Evolutionary conservation across 2,797 vertebrate species (phyloP).

Genomic region (Enteromius argenteus): DNA sequence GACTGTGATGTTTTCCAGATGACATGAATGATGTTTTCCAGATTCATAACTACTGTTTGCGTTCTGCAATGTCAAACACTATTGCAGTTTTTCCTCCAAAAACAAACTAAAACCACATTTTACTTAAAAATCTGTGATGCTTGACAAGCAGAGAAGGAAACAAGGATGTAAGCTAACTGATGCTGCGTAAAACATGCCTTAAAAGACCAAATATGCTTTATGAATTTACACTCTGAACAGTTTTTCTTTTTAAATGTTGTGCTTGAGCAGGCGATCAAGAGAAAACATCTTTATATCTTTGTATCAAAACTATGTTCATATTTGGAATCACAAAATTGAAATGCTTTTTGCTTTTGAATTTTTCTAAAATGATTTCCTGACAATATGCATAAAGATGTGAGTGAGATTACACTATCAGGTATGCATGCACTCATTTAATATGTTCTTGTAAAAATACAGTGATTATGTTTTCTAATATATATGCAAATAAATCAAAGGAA

Average conservation of each 20-base stretch:
- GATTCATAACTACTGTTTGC: not conserved
- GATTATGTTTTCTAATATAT: conserved; percentile 43
- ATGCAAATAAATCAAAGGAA: conserved; percentile 44
- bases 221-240: not conserved
- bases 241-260: not conserved
- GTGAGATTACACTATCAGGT: conserved; percentile 90
- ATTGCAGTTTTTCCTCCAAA: not conserved
- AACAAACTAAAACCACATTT: not conserved
- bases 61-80: not conserved
- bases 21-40: not conserved
- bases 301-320: conserved; percentile 78
- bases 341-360: conserved; percentile 60
- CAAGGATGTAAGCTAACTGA: not conserved
- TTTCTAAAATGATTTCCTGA: conserved; percentile 58
- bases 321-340: conserved; percentile 73
- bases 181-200: not conserved
- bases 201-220: conserved; percentile 27
- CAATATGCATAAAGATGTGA: conserved; percentile 81
- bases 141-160: not conserved
- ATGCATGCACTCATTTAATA: conserved; percentile 95
- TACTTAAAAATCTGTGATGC: not conserved
- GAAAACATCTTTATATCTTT: conserved; percentile 69
- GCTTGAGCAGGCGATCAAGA: conserved; percentile 3
- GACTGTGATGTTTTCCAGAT: not conserved
- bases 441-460: conserved; percentile 83